Evolutionary conservation across 2,888 invertebrate genomes (phyloP), one percentile per base, ranked within the genome.

Genomic region (Serripes groenlandicus): DNA sequence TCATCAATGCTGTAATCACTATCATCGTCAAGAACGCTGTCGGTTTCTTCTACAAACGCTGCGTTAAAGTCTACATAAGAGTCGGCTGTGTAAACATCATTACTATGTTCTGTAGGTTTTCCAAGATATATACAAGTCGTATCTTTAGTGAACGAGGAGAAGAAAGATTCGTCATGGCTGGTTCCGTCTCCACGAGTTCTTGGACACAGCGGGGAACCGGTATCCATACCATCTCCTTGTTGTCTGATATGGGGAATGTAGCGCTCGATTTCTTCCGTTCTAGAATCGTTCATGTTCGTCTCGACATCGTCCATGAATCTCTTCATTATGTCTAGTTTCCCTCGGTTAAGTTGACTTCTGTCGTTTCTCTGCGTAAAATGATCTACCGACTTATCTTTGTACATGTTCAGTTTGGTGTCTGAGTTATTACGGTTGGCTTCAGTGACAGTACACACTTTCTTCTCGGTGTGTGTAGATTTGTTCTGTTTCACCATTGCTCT

Each of bases 81-180:
- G 11, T 26, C 30, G 11, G 21, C 15, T 62, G 62, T 28, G 1
- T 30, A 18, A 15, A 32, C 1, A 32, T 4, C 21, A 21, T 4
- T 30, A 32, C 18, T 23, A 26, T 26, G 28, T 62, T 32, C 34
- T 9, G 28, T 11, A 15, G 30, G 34, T 28, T 11, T 1, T 62
- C 32, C 32, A 26, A 62, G 62, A 32, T 62, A 11, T 23, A 62
- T 62, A 62, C 62, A 62, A 11, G 62, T 62, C 11, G 28, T 30
- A 21, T 32, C 11, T 21, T 15, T 21, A 2, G 30, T 28, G 62
- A 62, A 62, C 15, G 62, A 62, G 9, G 62, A 32, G 34, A 62
- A 62, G n/a, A 62, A 62, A 15, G 62, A 62, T 62, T 62, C 62
- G n/a, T 62, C 62, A 32, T 62, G 62, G 15, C 62, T 62, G 62